Percentiles rank a stretch among this genome's conserved stretches.
phyloP scores from a whole-genome alignment of 2,797 vertebrate genomes.

The Nasua narica region DNA sequence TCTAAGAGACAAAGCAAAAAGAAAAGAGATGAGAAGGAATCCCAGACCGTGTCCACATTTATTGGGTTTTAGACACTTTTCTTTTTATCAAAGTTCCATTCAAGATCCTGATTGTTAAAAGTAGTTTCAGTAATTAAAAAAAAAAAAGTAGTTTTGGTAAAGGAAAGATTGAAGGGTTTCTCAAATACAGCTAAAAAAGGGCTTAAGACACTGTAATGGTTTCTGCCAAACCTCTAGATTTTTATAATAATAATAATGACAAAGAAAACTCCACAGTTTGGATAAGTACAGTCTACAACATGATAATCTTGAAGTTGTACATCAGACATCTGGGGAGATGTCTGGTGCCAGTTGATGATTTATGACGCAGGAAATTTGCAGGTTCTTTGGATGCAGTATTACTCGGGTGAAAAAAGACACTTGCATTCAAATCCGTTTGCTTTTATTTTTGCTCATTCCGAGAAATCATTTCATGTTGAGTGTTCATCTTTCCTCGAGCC shows the following conservation, averaged over 20 bases:
- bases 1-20: neutral
- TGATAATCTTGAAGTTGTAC: neutral
- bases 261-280: neutral
- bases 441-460: conserved; percentile 41
- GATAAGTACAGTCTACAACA: neutral
- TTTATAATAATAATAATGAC: neutral
- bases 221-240: neutral
- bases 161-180: neutral
- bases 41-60: neutral
- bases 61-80: neutral
- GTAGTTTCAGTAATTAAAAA: neutral
- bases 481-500: conserved; percentile 40
- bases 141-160: neutral
- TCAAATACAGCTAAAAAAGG: neutral
- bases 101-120: neutral
- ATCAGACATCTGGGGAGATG: conserved; percentile 5
- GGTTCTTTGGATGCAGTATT: neutral
- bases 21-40: neutral
- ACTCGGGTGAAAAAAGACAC: neutral
- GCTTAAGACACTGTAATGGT: neutral
- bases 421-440: conserved; percentile 45
- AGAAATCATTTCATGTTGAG: conserved; percentile 26
- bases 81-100: neutral
- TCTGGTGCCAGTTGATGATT: neutral
- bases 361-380: conserved; percentile 31